Percentiles rank a stretch among this genome's conserved stretches.
These are phyloP conservation scores for Oscarella lobularis DNA, from an alignment of 37 sponge, comb jelly and placozoan genomes.

Conservation along the genomic window DNA sequence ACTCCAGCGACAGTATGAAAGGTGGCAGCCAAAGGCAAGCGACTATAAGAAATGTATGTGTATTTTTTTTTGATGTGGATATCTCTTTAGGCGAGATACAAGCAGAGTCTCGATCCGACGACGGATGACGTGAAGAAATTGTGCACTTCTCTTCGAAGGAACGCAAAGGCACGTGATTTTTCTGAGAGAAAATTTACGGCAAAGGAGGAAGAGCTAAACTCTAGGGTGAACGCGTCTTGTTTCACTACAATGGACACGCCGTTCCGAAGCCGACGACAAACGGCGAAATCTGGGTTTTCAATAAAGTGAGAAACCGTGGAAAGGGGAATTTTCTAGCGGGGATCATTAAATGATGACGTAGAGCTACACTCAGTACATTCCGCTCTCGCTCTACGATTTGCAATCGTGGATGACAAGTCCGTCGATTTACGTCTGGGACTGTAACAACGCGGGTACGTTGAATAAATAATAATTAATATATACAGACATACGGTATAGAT, in stretches of 20 bases:
- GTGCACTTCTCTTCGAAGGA: constrained; percentile 66
- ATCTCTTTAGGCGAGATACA: constrained; percentile 47
- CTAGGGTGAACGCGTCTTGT: constrained; percentile 82
- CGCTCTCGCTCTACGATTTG: constrained; percentile 85
- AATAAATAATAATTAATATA: background rate
- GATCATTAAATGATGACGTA: no score
- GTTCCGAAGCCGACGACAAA: constrained; percentile 87
- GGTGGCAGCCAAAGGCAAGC: constrained; percentile 76
- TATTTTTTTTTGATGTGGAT: background rate
- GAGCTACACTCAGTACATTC: constrained; percentile 95
- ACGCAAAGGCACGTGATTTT: constrained; percentile 76
- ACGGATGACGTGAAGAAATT: constrained; percentile 81
- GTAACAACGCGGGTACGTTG: constrained; percentile 75
- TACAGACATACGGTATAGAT: no score
- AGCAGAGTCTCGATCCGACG: constrained; percentile 87
- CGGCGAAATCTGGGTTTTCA: constrained; percentile 97
- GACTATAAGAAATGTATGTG: background rate
- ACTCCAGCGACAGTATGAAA: constrained; percentile 84
- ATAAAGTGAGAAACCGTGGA: constrained; percentile 42
- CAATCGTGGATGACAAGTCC: constrained; percentile 85
- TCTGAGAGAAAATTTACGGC: no score
- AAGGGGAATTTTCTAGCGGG: no score
- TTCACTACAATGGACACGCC: constrained; percentile 99
- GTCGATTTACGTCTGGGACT: constrained; percentile 87
- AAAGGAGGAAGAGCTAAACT: no score